A percentile compares a stretch with the other conserved stretches of the same genome.
phyloP scores from a whole-genome alignment of 2,797 vertebrate species.

The Myotis vivesi region DNA sequence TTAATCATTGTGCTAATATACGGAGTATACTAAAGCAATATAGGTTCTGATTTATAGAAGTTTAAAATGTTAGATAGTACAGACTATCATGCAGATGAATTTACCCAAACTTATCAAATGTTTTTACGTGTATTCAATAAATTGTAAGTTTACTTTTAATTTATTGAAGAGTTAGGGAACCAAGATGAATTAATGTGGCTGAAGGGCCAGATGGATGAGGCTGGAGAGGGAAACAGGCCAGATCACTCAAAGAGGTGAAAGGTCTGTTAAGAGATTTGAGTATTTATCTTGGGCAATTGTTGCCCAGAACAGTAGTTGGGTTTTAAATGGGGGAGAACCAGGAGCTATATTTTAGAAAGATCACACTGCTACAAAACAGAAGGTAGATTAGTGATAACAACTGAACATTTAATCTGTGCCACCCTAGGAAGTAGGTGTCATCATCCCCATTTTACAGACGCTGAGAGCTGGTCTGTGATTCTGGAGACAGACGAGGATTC shows the following conservation, averaged over 20 bases:
- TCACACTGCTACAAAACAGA: background rate
- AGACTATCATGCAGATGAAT: background rate
- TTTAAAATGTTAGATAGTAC: conserved; percentile 14
- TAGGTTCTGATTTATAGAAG: background rate
- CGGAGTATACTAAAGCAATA: background rate
- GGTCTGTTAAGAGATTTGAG: background rate
- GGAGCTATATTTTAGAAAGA: background rate
- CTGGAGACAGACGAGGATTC: background rate
- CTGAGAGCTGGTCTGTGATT: background rate
- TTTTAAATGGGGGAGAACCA: background rate
- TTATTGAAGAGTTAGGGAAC: background rate
- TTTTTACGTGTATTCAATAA: background rate
- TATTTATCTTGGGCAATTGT: background rate
- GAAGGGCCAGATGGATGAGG: background rate
- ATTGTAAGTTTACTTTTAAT: background rate
- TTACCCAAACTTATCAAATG: background rate
- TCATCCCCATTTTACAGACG: background rate
- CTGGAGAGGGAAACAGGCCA: background rate
- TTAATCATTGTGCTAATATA: background rate
- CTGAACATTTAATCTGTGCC: background rate
- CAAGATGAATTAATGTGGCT: background rate
- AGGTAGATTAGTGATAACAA: background rate
- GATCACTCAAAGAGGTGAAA: background rate
- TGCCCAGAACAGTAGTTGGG: background rate
- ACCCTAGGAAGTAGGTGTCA: background rate